These are phyloP conservation scores for Ceratitis capitata DNA, from an alignment of 1,140 invertebrate genomes.

Conservation along the genomic window DNA sequence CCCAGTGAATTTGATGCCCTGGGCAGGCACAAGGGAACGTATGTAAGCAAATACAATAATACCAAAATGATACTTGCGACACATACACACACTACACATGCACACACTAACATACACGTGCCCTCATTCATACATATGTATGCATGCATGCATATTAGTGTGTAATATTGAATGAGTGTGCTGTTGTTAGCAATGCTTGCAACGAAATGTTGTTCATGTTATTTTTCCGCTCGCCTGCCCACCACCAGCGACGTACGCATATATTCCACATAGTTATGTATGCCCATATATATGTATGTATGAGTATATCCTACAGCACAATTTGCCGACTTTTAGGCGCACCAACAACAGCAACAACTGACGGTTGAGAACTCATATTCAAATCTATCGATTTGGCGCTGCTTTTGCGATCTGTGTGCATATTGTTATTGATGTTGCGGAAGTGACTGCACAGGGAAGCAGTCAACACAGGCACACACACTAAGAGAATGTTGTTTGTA, in stretches of 20 bases:
- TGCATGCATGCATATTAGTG: neutral
- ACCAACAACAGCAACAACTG: neutral
- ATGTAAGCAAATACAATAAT: neutral
- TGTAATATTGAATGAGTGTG: neutral
- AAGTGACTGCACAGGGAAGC: neutral
- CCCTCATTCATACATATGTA: neutral
- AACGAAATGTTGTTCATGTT: neutral
- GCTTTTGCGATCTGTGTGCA: neutral
- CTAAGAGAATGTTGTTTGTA: neutral
- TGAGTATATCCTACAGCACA: neutral
- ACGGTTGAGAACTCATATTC: slow-evolving; percentile 27
- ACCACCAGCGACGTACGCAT: neutral
- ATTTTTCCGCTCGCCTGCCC: neutral
- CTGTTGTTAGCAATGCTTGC: neutral
- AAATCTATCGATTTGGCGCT: slow-evolving; percentile 20
- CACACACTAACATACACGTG: neutral
- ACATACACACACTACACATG: neutral
- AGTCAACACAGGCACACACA: neutral
- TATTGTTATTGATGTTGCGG: slow-evolving; percentile 16
- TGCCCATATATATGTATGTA: neutral
- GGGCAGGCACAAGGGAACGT: neutral
- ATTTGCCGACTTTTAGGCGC: slow-evolving; percentile 30
- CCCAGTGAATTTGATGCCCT: neutral
- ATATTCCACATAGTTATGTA: neutral
- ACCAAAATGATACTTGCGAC: neutral